Evolutionary conservation across 1,140 invertebrate species (phyloP), one percentile per base, ranked within the genome.

Genomic region (Drosophila burlai): DNA sequence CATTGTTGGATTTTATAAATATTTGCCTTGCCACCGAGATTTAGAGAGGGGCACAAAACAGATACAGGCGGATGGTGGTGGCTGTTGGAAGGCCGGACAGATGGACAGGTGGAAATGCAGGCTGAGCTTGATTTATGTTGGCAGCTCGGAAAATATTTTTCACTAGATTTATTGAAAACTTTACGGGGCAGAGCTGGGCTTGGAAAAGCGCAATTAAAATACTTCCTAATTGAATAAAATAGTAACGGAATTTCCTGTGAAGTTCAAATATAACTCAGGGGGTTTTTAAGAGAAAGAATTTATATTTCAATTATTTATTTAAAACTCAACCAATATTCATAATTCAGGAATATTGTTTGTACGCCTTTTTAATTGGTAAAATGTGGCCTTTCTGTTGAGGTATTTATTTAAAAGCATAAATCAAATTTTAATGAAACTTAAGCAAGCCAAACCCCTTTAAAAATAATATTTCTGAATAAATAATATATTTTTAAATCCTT

Each of bases 1-100:
- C 81, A 90, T 90, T 90, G 85, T 90, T 90, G 85, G 85, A 90
- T 90, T 90, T 90, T 90, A 85, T 90, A 90, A 90, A 90, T 90
- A 90, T 90, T 90, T 90, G 83, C 76, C 81, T 83, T 83, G 80
- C 45, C 59, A 40, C 18, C 24, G 60, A 49, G 58, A 58, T 50
- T 34, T 24, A 42, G 38, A 42, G 36, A 57, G 26, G 52, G 34
- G 21, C 18, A 38, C 38, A 43, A 18, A 38, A 21, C 7, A 63
- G 49, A 54, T 55, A 50, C n/a, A 16, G 63, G 38, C 63, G 47
- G 63, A 42, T 38, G 46, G 21, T 49, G 46, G 24, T 55, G 31
- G 52, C 29, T 54, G 31, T 24, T 31, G 31, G 15, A 50, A 24
- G 31, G 21, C 29, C 29, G 36, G 69, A 36, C 50, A 40, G 68